Evolutionary conservation across 1,140 invertebrate species (phyloP), one percentile per base, ranked within the genome.

Genomic region (Caenorhabditis latens): DNA sequence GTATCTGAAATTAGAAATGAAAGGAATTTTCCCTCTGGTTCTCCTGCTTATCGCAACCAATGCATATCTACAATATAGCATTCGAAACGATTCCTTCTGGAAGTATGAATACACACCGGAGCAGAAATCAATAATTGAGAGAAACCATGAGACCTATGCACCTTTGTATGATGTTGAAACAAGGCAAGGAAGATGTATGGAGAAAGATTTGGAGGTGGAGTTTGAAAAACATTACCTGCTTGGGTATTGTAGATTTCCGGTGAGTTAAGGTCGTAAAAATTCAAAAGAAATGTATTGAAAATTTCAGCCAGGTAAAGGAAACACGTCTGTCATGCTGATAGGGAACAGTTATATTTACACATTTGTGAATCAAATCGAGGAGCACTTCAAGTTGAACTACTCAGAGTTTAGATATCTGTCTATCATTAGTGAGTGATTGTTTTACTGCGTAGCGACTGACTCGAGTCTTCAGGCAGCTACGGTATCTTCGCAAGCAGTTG

Each of bases 41-140:
- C 19, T 65, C 61, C 11, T 58, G 6, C 46, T 84, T 0, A 63
- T 65, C 11, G 43, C 46, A 8, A 50, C 40, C 13, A 79, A 79
- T 53, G 71, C 71, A 1, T 79, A 50, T 50, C n/a, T 79, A 8
- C 71, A 79, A 79, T 50, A 79, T n/a, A 48, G 71, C 19, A n/a
- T 79, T 6, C 50, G 71, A 50, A 50, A 79, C 9, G 43, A 79
- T n/a, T 53, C 7, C 9, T 79, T 79, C 24, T 79, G 71, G 71
- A 79, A 9, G 46, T 14, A 79, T 4, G 32, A 21, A 24, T 79
- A n/a, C 14, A 3, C 46, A 48, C 5, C 7, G 7, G 71, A 79
- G 24, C 50, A n/a, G 2, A 42, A 24, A 79, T n/a, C 21, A 50
- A 79, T 79, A 32, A n/a, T 79, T n/a, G 71, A 79, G 4, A 48